Conservation (phyloP, 1,140 invertebrate genomes). For the Leptopilina boulardi region DNA sequence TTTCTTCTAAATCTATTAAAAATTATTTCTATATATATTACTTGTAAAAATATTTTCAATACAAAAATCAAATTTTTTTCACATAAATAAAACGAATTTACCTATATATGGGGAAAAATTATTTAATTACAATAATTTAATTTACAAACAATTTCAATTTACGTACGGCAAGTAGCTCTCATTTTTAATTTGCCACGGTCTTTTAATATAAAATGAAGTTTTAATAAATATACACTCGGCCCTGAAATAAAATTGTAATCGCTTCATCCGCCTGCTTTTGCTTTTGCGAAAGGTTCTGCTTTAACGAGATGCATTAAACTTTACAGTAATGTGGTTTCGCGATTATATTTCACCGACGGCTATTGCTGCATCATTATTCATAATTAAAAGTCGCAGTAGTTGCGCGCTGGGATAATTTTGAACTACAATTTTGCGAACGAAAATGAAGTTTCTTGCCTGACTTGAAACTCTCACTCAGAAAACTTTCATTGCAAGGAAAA, state of each 20-base stretch:
- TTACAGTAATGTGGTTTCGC: constrained; percentile 40
- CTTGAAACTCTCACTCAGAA: constrained; percentile 16
- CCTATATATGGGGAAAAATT: no score
- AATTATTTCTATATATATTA: no score
- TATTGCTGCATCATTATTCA: constrained; percentile 49
- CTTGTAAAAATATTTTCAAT: no score
- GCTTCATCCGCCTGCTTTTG: constrained; percentile 33
- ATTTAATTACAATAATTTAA: background rate
- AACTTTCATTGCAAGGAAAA: constrained; percentile 22
- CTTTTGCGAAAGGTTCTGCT: constrained; percentile 37
- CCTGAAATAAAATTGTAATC: constrained; percentile 33
- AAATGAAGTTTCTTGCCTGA: constrained; percentile 25
- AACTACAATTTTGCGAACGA: constrained; percentile 20
- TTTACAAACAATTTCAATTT: constrained; percentile 19
- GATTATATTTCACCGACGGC: constrained; percentile 44
- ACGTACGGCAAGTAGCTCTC: background rate
- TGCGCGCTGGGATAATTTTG: constrained; percentile 31
- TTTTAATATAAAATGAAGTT: constrained; percentile 14
- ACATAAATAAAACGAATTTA: no score
- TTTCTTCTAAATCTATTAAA: no score
- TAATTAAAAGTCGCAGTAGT: constrained; percentile 45
- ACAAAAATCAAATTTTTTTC: no score
- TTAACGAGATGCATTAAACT: constrained; percentile 35
- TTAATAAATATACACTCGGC: constrained; percentile 35
- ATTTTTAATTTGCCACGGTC: background rate